Conservation (phyloP, 1,140 invertebrate genomes). For the Octopus sinensis region DNA sequence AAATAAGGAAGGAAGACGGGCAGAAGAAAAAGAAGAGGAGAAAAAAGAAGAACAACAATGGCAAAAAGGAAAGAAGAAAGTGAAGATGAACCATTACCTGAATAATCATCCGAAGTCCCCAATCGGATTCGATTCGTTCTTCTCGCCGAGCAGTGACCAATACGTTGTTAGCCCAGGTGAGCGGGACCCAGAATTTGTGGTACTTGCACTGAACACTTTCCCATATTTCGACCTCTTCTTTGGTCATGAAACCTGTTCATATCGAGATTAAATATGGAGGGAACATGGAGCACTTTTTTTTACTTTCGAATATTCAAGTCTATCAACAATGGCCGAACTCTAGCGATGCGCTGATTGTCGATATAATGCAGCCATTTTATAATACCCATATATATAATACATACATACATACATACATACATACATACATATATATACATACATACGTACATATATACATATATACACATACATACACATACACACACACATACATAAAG, state of each 20-base stretch:
- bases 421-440: neutral
- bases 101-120: constrained; percentile 66
- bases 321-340: no score
- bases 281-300: no score
- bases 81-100: constrained; percentile 31
- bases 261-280: neutral
- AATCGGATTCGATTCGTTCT: constrained; percentile 86
- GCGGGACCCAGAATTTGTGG: constrained; percentile 90
- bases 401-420: neutral
- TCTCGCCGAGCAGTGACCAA: constrained; percentile 81
- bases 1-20: neutral
- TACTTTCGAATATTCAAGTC: no score
- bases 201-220: constrained; percentile 75
- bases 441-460: neutral
- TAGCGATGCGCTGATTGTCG: no score
- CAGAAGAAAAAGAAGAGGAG: neutral
- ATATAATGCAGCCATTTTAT: no score
- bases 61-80: neutral
- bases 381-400: neutral
- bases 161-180: constrained; percentile 88
- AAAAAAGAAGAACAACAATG: neutral
- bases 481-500: neutral
- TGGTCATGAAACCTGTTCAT: constrained; percentile 73
- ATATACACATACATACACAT: neutral
- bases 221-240: constrained; percentile 73